Percentiles rank a stretch among this genome's conserved stretches.
These are phyloP conservation scores for Leucoraja erinaceus DNA, from an alignment of 2,113 vertebrate species.

Conservation along the genomic window DNA sequence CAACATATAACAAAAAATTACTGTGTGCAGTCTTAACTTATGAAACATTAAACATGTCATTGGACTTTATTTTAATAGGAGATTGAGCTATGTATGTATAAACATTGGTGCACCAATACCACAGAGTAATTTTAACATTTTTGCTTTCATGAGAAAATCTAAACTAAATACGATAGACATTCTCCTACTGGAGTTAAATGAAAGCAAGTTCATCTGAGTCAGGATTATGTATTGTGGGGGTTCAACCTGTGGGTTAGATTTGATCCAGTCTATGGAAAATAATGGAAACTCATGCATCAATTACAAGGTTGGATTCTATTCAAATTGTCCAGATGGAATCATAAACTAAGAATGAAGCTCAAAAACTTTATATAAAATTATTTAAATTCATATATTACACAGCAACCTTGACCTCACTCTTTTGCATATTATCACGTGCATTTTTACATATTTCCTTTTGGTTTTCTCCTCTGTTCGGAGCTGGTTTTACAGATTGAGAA, in stretches of 20 bases:
- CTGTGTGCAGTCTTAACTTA: not conserved
- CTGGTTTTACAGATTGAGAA: not conserved
- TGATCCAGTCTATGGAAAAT: not conserved
- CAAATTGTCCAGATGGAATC: not conserved
- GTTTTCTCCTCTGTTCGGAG: not conserved
- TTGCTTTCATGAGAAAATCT: not conserved
- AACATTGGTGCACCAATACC: not conserved
- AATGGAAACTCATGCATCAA: not conserved
- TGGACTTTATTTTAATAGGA: not conserved
- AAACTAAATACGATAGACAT: not conserved
- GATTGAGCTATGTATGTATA: not conserved
- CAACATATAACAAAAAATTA: slow-evolving; percentile 2
- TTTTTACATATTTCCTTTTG: not conserved
- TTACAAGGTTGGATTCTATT: not conserved
- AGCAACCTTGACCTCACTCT: not conserved
- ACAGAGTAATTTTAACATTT: not conserved
- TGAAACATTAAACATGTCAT: not conserved
- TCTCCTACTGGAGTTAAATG: not conserved
- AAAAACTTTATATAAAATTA: not conserved
- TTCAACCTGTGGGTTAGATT: not conserved
- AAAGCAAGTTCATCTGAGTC: not conserved
- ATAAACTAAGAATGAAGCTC: not conserved
- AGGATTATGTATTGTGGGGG: not conserved
- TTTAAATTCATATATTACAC: not conserved
- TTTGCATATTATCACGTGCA: not conserved